Conservation (phyloP, 2,113 vertebrate species). For the Falcunculus frontatus region DNA sequence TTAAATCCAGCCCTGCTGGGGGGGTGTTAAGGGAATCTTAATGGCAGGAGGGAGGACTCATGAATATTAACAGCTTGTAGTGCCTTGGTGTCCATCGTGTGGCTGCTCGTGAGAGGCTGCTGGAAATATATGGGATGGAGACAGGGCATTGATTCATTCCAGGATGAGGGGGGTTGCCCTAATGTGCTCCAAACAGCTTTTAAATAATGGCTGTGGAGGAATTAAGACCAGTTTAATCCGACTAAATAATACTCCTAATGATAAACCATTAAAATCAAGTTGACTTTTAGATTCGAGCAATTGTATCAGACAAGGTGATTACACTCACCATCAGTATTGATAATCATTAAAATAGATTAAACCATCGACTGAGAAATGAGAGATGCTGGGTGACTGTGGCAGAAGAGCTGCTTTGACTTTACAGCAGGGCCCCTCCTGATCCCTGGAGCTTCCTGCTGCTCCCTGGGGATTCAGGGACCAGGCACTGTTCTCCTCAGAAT, state of each 20-base stretch:
- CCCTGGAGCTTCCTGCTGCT: neutral
- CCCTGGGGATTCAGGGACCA: neutral
- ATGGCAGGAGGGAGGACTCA: neutral
- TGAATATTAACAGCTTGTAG: neutral
- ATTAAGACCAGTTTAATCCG: conserved; percentile 31
- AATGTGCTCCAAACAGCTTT: neutral
- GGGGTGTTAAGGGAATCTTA: neutral
- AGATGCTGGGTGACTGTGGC: neutral
- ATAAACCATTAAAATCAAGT: conserved; percentile 42
- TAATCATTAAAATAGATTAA: conserved; percentile 40
- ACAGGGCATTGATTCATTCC: neutral
- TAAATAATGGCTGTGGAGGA: neutral
- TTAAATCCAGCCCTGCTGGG: neutral
- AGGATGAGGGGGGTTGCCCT: neutral
- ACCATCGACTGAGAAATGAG: neutral
- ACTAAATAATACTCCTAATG: conserved; percentile 38
- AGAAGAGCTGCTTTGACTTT: neutral
- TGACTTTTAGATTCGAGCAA: conserved; percentile 9
- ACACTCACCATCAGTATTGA: neutral
- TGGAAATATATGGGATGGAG: neutral
- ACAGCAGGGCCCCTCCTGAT: neutral
- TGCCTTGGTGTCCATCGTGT: neutral
- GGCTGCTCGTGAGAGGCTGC: neutral
- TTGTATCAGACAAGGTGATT: conserved; percentile 44
- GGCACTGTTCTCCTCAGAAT: neutral